Percentiles rank a stretch among this genome's conserved stretches.
Conservation (phyloP, 2,113 vertebrate genomes). For the Gymnogyps californianus region DNA sequence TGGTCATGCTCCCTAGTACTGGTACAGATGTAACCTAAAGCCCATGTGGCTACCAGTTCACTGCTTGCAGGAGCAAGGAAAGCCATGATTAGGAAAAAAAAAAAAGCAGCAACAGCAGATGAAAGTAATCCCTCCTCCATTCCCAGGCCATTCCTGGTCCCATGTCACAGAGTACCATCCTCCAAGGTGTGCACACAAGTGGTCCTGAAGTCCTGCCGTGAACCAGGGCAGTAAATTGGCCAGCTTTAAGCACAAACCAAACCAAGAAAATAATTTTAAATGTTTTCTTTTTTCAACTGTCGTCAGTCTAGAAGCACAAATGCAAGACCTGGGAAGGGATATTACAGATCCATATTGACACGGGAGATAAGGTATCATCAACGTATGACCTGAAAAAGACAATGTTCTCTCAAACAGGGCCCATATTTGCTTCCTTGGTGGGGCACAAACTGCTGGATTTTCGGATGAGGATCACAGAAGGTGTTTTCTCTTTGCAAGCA, state of each 20-base stretch:
- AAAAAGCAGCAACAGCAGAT: not conserved
- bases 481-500: not conserved
- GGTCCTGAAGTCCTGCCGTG: not conserved
- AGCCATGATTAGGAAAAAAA: no score
- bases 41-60: not conserved
- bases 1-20: not conserved
- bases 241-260: not conserved
- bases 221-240: not conserved
- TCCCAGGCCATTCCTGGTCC: not conserved
- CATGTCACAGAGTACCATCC: not conserved
- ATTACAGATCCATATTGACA: fast-evolving
- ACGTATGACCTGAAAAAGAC: fast-evolving
- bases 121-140: not conserved
- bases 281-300: not conserved
- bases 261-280: not conserved
- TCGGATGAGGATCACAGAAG: not conserved
- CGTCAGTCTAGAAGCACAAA: not conserved
- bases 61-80: not conserved
- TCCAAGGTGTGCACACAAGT: not conserved
- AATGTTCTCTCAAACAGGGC: not conserved
- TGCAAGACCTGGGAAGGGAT: not conserved
- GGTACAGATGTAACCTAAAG: not conserved
- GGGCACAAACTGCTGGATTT: not conserved
- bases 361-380: fast-evolving
- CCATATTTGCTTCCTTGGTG: not conserved